Evolutionary conservation across 2,888 invertebrate genomes (phyloP).

Genomic region (Caenorhabditis japonica): DNA sequence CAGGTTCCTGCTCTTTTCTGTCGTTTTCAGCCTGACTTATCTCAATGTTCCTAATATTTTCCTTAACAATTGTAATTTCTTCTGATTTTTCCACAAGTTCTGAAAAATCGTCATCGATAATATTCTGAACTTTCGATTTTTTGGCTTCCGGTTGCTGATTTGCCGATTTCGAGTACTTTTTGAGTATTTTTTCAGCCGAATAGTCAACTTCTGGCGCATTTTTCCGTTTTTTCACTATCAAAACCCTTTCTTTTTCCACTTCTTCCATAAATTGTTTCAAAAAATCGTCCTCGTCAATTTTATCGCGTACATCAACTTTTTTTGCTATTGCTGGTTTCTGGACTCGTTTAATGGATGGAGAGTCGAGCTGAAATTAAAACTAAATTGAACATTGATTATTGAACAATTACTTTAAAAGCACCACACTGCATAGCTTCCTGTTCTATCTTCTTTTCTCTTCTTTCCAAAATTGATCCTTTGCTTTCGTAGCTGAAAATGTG

Average conservation of each 20-base stretch:
- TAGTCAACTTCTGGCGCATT: slow-evolving; percentile 28
- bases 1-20: background rate
- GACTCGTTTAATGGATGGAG: slow-evolving; percentile 19
- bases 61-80: slow-evolving; percentile 4
- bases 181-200: slow-evolving; percentile 30
- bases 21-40: background rate
- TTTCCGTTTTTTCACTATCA: slow-evolving; percentile 35
- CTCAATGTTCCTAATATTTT: slow-evolving; percentile 2
- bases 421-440: slow-evolving; percentile 36
- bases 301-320: background rate
- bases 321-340: no score
- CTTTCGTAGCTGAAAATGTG: slow-evolving; percentile 39
- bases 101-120: slow-evolving; percentile 34
- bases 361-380: slow-evolving; percentile 26
- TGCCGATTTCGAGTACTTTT: slow-evolving; percentile 29
- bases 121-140: background rate
- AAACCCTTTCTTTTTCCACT: slow-evolving; percentile 35
- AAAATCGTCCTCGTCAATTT: slow-evolving; percentile 37
- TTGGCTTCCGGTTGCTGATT: slow-evolving; percentile 3
- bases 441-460: slow-evolving; percentile 17
- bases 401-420: slow-evolving; percentile 43
- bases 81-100: slow-evolving; percentile 15
- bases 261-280: slow-evolving; percentile 48
- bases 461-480: slow-evolving; percentile 9
- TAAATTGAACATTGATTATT: background rate